A percentile compares a stretch with the other conserved stretches of the same genome.
These are phyloP conservation scores for Tachysurus vachellii DNA, from an alignment of 2,113 vertebrate species.

Conservation along the genomic window DNA sequence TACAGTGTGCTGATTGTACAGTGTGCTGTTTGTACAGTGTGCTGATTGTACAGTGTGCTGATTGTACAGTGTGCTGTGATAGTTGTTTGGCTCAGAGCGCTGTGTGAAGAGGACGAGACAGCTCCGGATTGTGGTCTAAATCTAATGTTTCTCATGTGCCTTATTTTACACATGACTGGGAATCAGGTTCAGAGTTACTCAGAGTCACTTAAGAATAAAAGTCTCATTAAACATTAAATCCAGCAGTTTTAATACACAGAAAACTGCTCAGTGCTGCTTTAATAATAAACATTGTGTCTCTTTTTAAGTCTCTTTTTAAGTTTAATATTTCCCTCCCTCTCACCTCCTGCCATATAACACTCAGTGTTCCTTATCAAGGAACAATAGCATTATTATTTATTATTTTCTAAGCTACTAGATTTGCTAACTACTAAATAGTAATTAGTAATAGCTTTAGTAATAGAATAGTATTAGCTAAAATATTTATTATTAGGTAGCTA, in stretches of 20 bases:
- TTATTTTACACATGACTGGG: not conserved
- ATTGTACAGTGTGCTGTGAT: constrained; percentile 75
- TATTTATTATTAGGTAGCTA: not conserved
- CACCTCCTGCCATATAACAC: not conserved
- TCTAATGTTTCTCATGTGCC: not conserved
- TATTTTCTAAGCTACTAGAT: not conserved
- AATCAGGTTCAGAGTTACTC: not conserved
- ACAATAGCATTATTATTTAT: not conserved
- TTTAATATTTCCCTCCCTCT: not conserved
- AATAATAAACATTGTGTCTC: not conserved
- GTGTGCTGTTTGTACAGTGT: no score
- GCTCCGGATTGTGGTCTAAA: not conserved
- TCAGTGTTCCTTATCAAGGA: not conserved
- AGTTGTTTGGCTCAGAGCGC: constrained; percentile 69
- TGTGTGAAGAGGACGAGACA: constrained; percentile 69
- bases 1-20: no score
- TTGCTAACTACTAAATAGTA: no score
- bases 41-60: constrained; percentile 63
- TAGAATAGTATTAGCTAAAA: not conserved
- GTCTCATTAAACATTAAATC: not conserved
- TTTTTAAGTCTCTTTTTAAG: constrained; percentile 3
- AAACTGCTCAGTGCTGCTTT: not conserved
- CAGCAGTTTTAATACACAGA: not conserved
- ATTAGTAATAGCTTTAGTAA: not conserved
- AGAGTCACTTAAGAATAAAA: not conserved